Percentiles rank a stretch among this genome's conserved stretches.
Conservation (phyloP, 2,113 vertebrate genomes). For the Notechis scutatus region DNA sequence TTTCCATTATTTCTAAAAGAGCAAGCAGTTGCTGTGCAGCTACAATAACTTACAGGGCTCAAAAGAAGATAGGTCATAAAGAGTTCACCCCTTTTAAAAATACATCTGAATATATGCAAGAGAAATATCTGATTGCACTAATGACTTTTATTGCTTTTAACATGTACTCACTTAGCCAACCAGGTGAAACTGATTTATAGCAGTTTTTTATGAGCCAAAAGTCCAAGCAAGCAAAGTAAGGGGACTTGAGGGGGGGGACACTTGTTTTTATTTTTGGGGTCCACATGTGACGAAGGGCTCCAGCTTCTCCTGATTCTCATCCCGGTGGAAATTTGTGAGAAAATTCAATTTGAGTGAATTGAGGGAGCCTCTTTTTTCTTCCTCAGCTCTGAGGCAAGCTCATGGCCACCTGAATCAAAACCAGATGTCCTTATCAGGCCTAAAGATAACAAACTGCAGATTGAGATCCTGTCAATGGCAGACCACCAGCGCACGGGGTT, state of each 20-base stretch:
- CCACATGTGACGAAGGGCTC: constrained; percentile 67
- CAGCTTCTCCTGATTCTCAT: constrained; percentile 78
- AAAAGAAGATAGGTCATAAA: constrained; percentile 69
- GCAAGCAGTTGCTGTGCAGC: constrained; percentile 61
- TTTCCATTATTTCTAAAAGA: constrained; percentile 30
- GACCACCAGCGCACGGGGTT: constrained; percentile 83
- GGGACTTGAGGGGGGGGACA: not conserved
- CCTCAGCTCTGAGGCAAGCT: constrained; percentile 85
- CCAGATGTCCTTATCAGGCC: constrained; percentile 94
- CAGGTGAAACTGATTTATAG: constrained; percentile 91
- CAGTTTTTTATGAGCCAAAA: constrained; percentile 70
- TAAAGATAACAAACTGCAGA: constrained; percentile 93
- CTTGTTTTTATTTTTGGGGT: not conserved
- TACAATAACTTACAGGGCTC: constrained; percentile 63
- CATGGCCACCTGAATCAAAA: constrained; percentile 90
- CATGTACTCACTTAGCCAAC: constrained; percentile 79
- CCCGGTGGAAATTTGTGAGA: constrained; percentile 88
- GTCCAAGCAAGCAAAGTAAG: constrained; percentile 67
- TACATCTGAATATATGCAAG: constrained; percentile 62
- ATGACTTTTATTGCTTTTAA: constrained; percentile 78
- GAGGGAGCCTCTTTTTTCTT: constrained; percentile 70
- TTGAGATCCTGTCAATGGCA: constrained; percentile 79
- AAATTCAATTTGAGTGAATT: constrained; percentile 86
- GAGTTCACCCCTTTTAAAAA: constrained; percentile 72
- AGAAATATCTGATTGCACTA: constrained; percentile 73